Conservation (phyloP, 2,888 invertebrate genomes). For the Teinopalpus imperialis region DNA sequence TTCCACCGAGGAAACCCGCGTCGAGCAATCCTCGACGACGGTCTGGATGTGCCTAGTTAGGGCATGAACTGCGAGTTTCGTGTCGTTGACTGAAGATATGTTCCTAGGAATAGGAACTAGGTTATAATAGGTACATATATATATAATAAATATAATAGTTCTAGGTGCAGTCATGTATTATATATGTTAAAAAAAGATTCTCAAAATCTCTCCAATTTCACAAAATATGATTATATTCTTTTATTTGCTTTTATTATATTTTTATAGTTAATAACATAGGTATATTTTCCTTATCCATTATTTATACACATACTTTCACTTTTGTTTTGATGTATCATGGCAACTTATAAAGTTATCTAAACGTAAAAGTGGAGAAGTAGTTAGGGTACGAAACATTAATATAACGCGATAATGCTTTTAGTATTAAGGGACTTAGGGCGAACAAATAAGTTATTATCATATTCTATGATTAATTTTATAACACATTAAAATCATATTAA, state of each 20-base stretch:
- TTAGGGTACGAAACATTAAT: constrained; percentile 13
- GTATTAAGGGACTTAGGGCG: background rate
- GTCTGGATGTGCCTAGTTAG: too few relatives aligned
- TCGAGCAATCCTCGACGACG: too few relatives aligned
- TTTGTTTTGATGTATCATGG: constrained; percentile 22
- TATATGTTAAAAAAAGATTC: too few relatives aligned
- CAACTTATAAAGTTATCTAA: constrained; percentile 20
- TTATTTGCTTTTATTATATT: background rate
- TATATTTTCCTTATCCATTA: constrained; percentile 13
- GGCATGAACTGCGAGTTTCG: too few relatives aligned
- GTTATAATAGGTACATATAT: too few relatives aligned
- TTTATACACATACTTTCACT: constrained; percentile 15
- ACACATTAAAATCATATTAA: background rate
- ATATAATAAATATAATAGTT: too few relatives aligned
- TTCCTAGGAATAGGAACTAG: too few relatives aligned
- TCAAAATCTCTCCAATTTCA: too few relatives aligned
- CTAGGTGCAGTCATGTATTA: too few relatives aligned
- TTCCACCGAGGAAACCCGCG: too few relatives aligned
- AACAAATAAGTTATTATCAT: background rate
- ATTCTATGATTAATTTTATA: background rate
- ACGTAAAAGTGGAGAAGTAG: constrained; percentile 9
- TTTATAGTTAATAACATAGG: background rate
- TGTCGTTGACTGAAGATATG: too few relatives aligned
- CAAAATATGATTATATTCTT: too few relatives aligned
- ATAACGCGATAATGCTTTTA: constrained; percentile 15